Base-by-base conservation (phyloP, 2,888 invertebrate species). In the Apodemia mormo region DNA sequence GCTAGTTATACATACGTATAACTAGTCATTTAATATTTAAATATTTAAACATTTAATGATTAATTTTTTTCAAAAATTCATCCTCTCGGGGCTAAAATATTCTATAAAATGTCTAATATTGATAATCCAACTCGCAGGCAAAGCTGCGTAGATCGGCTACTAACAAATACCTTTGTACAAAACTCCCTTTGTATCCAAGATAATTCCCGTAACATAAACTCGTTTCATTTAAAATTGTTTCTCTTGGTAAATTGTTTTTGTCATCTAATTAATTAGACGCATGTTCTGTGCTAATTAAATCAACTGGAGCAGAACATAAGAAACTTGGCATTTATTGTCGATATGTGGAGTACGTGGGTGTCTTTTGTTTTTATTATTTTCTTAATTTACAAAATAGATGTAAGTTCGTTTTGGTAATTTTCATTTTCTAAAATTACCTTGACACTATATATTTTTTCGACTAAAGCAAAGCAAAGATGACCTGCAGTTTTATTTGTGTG, bases 201-300 rank as follows among this genome's bases (percentile, higher is more conserved):
- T 14, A 49, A 49, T 49, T 49, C 12, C 14, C 49, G 49, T 49
- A 30, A 58, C 58, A 30, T 33, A 33, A 58, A 29, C 58, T 30
- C 58, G 58, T 10, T 58, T 58, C 58, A 58, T 58, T 58, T 58
- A 58, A 58, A 58, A 58, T 58, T 58, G 58, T 58, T 58, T 58
- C 58, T 58, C 33, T 30, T 9, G 33, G 61, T 30, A 12, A 61
- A 61, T 61, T 61, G 61, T 61, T 61, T 61, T 61, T 61, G 61
- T 61, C 33, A 30, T 29, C 61, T 49, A 61, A 61, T 61, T 61
- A 61, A 61, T 61, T 33, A 61, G 61, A 61, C 61, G 61, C 29
- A 30, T 61, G 61, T 61, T 61, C 33, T 30, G 30, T 14, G 10
- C 61, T 61, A 61, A 61, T 61, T 61, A 61, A 61, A 61, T 61